These are phyloP conservation scores for Odobenus rosmarus DNA, from an alignment of 2,113 vertebrate species.

Conservation along the genomic window DNA sequence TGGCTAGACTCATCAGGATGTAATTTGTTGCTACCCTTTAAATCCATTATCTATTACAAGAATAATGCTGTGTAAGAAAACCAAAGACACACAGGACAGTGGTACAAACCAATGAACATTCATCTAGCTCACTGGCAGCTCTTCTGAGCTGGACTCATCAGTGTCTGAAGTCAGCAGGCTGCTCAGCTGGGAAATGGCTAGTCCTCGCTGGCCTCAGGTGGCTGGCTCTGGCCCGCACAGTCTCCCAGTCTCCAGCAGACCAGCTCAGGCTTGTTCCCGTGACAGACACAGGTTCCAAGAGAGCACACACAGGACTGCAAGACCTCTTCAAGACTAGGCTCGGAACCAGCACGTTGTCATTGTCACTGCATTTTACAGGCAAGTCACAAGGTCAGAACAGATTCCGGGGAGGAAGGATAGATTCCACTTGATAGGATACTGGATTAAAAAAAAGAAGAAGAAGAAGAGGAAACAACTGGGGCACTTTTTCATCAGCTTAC, in stretches of 20 bases:
- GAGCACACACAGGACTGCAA: too few species aligned
- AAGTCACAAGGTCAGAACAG: not conserved
- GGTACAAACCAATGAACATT: not conserved
- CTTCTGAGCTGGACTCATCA: not conserved
- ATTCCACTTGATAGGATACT: not conserved
- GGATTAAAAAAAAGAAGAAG: not conserved
- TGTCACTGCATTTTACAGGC: not conserved
- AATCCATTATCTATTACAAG: not conserved
- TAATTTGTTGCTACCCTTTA: not conserved
- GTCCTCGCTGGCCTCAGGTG: not conserved
- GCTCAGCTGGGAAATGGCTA: not conserved
- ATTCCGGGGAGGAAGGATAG: not conserved
- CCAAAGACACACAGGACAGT: not conserved
- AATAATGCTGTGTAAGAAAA: not conserved
- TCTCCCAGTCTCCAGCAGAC: not conserved
- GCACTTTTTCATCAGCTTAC: not conserved
- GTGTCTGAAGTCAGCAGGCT: not conserved
- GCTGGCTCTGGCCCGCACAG: fast-evolving
- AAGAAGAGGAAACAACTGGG: not conserved
- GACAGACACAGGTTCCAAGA: not conserved
- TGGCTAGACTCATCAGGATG: not conserved
- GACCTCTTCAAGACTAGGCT: not conserved
- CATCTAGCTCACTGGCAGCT: not conserved
- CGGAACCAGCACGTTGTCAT: not conserved
- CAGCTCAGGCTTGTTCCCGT: not conserved